Base-by-base conservation (phyloP, 2,888 invertebrate species). In the Conistra vaccinii region DNA sequence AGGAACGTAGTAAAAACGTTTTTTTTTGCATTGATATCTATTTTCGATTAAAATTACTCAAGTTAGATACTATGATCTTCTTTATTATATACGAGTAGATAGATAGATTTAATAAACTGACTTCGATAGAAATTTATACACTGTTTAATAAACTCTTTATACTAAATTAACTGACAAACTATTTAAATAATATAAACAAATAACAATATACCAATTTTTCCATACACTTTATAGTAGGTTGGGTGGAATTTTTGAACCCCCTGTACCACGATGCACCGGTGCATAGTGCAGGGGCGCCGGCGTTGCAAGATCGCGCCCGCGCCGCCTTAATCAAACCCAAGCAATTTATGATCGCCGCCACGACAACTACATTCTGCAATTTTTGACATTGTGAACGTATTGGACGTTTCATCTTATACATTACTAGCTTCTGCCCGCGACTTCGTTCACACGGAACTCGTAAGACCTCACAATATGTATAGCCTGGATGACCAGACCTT, bases 241-340 rank as follows among this genome's bases (percentile, higher is more conserved):
- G 32, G n/a, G 70, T 32, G n/a, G 12, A 48, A 45, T 51, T 81
- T 35, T 69, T 48, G 26, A 77, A 76, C 94, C 91, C 4, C 91
- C 94, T 93, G 89, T 94, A 90, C 57, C 62, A 10, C 78, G 87
- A 89, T 94, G 95, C 95, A 94, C 92, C 92, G 93, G 84, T 83
- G 93, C 93, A 93, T 85, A 86, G 88, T 86, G 89, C 87, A 89
- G 90, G 91, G 91, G 92, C 89, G 85, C 85, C 86, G 83, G 85
- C 89, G 85, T 85, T 90, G 92, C 91, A 91, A 87, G 83, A 74
- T 81, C 83, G 85, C 82, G 89, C 88, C 89, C 89, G 87, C 84
- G 84, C 77, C 82, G 94, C 95, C 95, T 94, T 95, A 94, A 95
- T 96, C 95, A 96, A 96, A 95, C 95, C 93, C 92, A 91, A 92